Base-by-base conservation (phyloP, 2,888 invertebrate species). In the Leptopilina syphax region DNA sequence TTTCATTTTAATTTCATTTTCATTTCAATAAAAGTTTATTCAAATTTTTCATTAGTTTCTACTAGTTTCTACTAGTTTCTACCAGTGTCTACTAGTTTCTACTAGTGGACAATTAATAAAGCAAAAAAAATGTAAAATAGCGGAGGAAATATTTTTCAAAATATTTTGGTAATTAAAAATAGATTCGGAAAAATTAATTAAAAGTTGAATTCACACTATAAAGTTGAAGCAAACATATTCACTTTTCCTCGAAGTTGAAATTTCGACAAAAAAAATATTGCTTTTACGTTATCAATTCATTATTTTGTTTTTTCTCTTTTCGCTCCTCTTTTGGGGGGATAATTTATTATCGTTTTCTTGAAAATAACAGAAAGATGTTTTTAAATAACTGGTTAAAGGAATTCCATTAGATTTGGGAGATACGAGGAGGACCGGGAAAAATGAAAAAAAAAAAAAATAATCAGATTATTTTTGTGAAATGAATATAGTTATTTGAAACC, bases 401-500 rank as follows among this genome's bases (percentile, higher is more conserved):
- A 57, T 73, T 73, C 18, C 77, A 54, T 77, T 67, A 60, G n/a
- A 24, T 70, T 78, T 44, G 70, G 27, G 70, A 44, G 60, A 13
- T 44, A 18, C 34, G 47, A 41, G 27, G 13, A 10, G 27, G 13
- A 10, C n/a, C 27, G 12, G 34, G 34, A 34, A 34, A 34, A 34
- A 34, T 34, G 4, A 65, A 34, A 65, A 73, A 77, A 34, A 65
- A 73, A 77, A 50, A 65, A 65, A 80, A 76, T n/a, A 18, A 12
- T 47, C 24, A 13, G 57, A 67, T 63, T 79, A 77, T 67, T 67
- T 77, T 67, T 77, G 44, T 57, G 70, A 57, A 34, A n/a, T 73
- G 54, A 54, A 57, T 70, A 47, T 41, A 68, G 47, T 70, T 70
- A 70, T 70, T 50, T 54, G 27, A 70, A 70, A 70, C 54, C 27